phyloP scores from a whole-genome alignment of 2,113 vertebrate species.

The Grantiella picta region DNA sequence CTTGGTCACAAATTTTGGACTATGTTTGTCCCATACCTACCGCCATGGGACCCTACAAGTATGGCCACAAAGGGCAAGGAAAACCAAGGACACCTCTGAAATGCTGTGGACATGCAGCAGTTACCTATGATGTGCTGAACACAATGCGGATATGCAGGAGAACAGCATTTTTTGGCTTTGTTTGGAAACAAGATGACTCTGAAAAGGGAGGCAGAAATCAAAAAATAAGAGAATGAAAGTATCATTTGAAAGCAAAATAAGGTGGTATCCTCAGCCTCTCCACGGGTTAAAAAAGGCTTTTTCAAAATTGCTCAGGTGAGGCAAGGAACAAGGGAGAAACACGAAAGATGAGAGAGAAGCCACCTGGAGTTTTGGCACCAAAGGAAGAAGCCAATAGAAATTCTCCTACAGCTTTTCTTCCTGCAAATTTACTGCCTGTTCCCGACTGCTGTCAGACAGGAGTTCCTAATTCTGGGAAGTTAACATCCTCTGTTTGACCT shows the following conservation, averaged over 20 bases:
- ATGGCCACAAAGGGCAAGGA: not conserved
- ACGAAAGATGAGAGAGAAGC: not conserved
- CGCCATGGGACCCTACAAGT: not conserved
- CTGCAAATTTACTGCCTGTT: not conserved
- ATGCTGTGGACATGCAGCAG: not conserved
- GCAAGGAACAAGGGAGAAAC: not conserved
- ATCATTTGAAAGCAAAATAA: not conserved
- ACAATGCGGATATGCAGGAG: not conserved
- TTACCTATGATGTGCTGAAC: not conserved
- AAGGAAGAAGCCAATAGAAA: not conserved
- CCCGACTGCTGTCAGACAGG: not conserved
- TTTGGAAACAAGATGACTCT: not conserved
- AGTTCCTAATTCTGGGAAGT: not conserved
- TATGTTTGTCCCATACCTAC: not conserved
- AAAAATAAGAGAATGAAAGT: not conserved
- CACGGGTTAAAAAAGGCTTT: not conserved
- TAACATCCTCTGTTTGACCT: not conserved
- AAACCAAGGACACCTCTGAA: not conserved
- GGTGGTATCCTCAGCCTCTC: not conserved
- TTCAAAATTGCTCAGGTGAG: not conserved
- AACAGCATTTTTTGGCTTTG: not conserved
- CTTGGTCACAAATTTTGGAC: not conserved
- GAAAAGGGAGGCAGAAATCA: not conserved
- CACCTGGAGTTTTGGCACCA: not conserved
- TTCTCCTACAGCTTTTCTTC: not conserved